Evolutionary conservation across 1,140 invertebrate species (phyloP).

Genomic region (Zaprionus vittiger): DNA sequence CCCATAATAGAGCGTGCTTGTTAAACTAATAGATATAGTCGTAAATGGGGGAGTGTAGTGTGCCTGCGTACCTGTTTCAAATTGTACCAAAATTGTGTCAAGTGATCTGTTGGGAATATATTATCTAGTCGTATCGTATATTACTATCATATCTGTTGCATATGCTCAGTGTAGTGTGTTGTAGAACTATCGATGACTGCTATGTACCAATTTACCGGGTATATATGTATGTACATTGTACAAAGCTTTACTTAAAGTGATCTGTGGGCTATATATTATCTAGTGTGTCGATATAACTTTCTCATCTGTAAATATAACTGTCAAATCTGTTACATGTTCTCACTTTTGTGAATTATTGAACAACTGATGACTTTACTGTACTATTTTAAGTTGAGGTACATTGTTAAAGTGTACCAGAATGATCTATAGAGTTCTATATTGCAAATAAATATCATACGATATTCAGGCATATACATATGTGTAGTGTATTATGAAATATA

Average conservation of each 20-base stretch:
- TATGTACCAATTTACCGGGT: background rate
- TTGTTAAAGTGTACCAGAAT: too few species aligned
- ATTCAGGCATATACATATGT: too few species aligned
- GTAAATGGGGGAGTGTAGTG: background rate
- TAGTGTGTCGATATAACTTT: too few species aligned
- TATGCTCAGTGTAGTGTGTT: background rate
- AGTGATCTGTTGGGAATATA: background rate
- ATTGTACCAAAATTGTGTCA: conserved; percentile 5
- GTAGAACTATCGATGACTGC: background rate
- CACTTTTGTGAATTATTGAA: too few species aligned
- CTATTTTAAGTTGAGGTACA: too few species aligned
- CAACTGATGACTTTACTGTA: too few species aligned
- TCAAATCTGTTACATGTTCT: too few species aligned
- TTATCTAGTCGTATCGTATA: background rate
- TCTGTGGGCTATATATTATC: background rate
- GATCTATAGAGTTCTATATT: too few species aligned
- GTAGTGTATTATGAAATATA: too few species aligned
- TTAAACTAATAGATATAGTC: conserved; percentile 12
- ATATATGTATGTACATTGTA: background rate
- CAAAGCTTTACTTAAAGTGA: background rate
- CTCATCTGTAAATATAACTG: too few species aligned
- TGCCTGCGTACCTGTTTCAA: background rate
- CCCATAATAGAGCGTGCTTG: conserved; percentile 35
- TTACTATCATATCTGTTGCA: conserved; percentile 1
- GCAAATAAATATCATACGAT: too few species aligned